phyloP scores from a whole-genome alignment of 2,888 invertebrate species.

The Polydrusus pterygomalis region DNA sequence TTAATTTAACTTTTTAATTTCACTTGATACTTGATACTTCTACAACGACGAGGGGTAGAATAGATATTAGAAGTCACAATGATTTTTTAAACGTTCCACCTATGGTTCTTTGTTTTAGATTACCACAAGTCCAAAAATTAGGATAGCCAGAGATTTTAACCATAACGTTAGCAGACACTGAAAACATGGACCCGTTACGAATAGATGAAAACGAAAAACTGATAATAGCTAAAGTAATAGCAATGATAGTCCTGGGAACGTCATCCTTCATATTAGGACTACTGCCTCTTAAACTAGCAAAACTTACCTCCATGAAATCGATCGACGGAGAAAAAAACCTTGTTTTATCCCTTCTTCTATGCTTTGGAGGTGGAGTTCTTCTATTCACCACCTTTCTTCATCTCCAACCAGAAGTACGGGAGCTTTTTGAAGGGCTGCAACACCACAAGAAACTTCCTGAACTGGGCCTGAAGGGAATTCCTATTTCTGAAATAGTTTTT shows the following conservation, averaged over 20 bases:
- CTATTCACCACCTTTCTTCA: conserved; percentile 80
- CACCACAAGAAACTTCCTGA: conserved; percentile 70
- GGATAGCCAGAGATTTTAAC: too few species aligned
- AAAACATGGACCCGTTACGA: conserved; percentile 26
- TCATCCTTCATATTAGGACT: conserved; percentile 77
- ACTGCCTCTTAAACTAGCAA: conserved; percentile 72
- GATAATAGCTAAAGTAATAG: conserved; percentile 75
- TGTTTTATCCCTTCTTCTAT: conserved; percentile 76
- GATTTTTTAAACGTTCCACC: too few species aligned
- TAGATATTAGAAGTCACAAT: too few species aligned
- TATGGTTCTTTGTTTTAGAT: conserved; percentile 14
- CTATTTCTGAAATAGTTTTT: conserved; percentile 76
- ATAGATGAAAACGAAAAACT: conserved; percentile 62
- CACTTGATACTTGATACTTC: too few species aligned
- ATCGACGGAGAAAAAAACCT: conserved; percentile 72
- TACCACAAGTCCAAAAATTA: not conserved
- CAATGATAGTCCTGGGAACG: conserved; percentile 77
- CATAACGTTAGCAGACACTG: not conserved
- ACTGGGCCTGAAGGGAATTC: conserved; percentile 71
- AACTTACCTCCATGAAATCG: conserved; percentile 65
- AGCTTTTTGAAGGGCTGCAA: conserved; percentile 74
- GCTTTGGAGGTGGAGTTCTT: conserved; percentile 80
- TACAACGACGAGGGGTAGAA: too few species aligned
- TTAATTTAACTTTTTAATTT: too few species aligned
- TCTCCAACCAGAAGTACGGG: conserved; percentile 79